Evolutionary conservation across 2,797 vertebrate genomes (phyloP), one percentile per base, ranked within the genome.

Genomic region (Sciurus carolinensis): DNA sequence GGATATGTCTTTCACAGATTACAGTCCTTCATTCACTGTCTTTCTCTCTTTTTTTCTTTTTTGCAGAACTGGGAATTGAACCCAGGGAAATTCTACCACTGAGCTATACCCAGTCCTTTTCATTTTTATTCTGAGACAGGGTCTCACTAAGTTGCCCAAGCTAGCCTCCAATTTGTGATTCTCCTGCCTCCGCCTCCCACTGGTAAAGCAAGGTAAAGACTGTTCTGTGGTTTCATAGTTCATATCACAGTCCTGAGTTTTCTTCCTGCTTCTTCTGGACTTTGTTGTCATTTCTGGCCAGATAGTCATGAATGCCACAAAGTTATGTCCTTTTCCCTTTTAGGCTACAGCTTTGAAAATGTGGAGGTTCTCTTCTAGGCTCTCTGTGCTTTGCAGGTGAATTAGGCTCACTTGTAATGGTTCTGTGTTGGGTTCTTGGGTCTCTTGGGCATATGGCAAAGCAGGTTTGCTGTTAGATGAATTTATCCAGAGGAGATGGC

Each of bases 251-350:
- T 73, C 62, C 84, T 81, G 36, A 89, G 54, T 94, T 92, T 76
- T 91, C 57, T 83, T 92, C 75, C 33, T 62, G 28, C n/a, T 94
- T 83, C 80, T 87, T 89, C n/a, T 14, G 13, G 12, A 93, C 24
- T n/a, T 88, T 6, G 24, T 4, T 90, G 11, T 90, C 54, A 12
- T 86, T 50, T 89, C 95, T 8, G 42, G 39, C 54, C 72, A 77
- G 13, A 1, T n/a, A 76, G 69, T 81, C 12, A 24, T 62, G 42
- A 47, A 52, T 94, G 52, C 52, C 57, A 44, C 36, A 64, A 57
- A 14, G 54, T 81, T 36, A 93, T 82, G 11, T 69, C 50, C 13
- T 42, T 72, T 72, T 77, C 30, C 17, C 69, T 42, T 69, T 7
- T 67, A 59, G 79, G 69, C 67, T 83, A 39, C 87, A 57, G 44